phyloP scores from a whole-genome alignment of 2,797 vertebrate genomes.

The Podarcis lilfordi region DNA sequence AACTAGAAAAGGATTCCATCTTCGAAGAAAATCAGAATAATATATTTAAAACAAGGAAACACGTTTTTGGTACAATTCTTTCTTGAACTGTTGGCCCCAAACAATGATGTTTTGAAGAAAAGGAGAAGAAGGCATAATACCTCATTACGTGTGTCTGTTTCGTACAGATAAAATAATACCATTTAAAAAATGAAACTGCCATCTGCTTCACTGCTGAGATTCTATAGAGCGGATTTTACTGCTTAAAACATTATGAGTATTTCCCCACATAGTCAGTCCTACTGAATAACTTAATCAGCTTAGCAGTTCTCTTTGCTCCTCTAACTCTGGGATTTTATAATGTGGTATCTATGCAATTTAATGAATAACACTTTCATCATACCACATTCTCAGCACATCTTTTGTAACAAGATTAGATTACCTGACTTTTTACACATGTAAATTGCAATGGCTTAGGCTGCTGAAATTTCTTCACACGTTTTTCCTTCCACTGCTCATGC shows the following conservation, averaged over 20 bases:
- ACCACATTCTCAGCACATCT: conserved; percentile 23
- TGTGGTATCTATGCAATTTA: conserved; percentile 40
- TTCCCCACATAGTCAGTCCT: conserved; percentile 21
- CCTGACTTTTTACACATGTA: conserved; percentile 26
- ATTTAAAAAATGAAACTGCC: background rate
- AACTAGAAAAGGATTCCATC: background rate
- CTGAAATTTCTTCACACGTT: background rate
- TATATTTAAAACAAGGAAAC: background rate
- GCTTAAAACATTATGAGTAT: background rate
- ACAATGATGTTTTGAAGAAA: background rate
- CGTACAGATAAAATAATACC: conserved; percentile 13
- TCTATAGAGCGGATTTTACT: conserved; percentile 27
- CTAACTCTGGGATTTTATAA: conserved; percentile 45
- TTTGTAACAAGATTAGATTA: conserved; percentile 19
- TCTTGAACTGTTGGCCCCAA: background rate
- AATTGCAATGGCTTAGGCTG: background rate
- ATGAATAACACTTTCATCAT: conserved; percentile 25
- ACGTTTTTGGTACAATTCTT: background rate
- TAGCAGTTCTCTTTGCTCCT: conserved; percentile 23
- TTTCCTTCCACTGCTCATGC: background rate
- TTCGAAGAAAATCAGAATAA: no score
- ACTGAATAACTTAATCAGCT: conserved; percentile 42
- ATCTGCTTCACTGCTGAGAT: background rate
- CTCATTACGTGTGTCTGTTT: conserved; percentile 1
- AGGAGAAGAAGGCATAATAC: background rate